Evolutionary conservation across 2,797 vertebrate genomes (phyloP), one percentile per base, ranked within the genome.

Genomic region (Sebastes diaconus): DNA sequence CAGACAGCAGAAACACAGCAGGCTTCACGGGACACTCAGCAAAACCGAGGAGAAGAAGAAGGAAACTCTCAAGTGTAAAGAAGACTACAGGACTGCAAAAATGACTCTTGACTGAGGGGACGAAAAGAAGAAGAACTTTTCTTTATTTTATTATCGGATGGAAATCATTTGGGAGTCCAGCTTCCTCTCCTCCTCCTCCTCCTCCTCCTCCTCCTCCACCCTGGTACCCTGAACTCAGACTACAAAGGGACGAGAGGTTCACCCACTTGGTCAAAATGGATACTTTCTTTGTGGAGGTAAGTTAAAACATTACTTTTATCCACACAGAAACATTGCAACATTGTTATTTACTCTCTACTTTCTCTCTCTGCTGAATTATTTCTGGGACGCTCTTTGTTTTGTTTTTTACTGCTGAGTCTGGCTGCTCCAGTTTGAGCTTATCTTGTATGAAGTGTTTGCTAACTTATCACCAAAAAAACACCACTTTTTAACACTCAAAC

Each of bases 201-300:
- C 32, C 12, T 36, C 34, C 34, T 39, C 36, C 88, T 84, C 89
- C 88, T 90, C 87, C 85, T 84, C 85, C 65, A 30, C 90, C 68
- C 84, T 91, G 92, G 91, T 93, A 88, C 90, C 91, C 91, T 90
- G 85, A 92, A 86, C 64, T 89, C 91, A 91, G 87, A 92, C 88
- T 89, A 93, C 88, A 90, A 92, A 93, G 88, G 87, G 85, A 90
- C 82, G 84, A 39, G 81, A 87, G 85, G 68, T 82, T 61, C 81
- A 52, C 75, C 12, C 68, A 1, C 68, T 24, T 60, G 14, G 5
- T 55, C 9, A 58, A 75, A 54, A 95, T 95, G 94, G 93, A 95
- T 64, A 88, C 87, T 16, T 94, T 94, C 87, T 93, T 93, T 75
- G 18, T 36, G 39, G 93, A 94, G 92, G 94, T 94, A 42, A 83